Conservation (phyloP, 2,113 vertebrate species). For the Dasyprocta punctata region DNA sequence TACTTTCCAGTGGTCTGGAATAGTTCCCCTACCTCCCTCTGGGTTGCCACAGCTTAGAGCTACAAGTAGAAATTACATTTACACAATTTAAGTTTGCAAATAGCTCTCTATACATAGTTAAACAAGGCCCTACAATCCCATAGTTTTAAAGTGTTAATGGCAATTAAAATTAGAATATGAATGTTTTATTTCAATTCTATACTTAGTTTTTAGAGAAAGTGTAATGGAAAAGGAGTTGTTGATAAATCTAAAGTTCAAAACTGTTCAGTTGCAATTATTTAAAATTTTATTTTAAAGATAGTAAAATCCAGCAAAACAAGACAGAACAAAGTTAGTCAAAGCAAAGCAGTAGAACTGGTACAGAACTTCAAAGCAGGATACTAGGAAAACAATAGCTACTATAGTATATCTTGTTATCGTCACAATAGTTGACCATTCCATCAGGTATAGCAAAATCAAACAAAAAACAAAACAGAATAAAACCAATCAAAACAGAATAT, state of each 20-base stretch:
- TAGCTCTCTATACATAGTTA: conserved; percentile 62
- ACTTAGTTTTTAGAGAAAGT: conserved; percentile 9
- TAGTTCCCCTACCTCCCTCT: conserved; percentile 38
- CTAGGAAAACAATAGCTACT: too few relatives aligned
- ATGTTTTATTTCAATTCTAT: neutral
- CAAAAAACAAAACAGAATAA: too few relatives aligned
- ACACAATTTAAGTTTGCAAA: conserved; percentile 76
- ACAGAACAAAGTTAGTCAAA: too few relatives aligned
- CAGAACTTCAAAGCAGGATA: too few relatives aligned
- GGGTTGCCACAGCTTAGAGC: conserved; percentile 8
- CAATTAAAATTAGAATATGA: conserved; percentile 43
- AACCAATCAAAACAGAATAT: too few relatives aligned
- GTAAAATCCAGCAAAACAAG: too few relatives aligned
- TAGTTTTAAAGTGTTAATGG: conserved; percentile 60
- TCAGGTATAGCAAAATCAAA: too few relatives aligned
- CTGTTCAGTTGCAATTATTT: neutral
- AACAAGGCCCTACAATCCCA: conserved; percentile 57
- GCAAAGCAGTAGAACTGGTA: too few relatives aligned
- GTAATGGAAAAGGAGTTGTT: conserved; percentile 18
- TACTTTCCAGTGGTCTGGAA: conserved; percentile 48
- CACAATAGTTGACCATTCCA: too few relatives aligned
- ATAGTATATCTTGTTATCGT: too few relatives aligned
- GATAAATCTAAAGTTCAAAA: conserved; percentile 21
- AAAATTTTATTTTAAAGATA: too few relatives aligned
- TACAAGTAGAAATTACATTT: conserved; percentile 72